A percentile compares a stretch with the other conserved stretches of the same genome.
Evolutionary conservation across 2,113 vertebrate species (phyloP).

Genomic region (Centropristis striata): DNA sequence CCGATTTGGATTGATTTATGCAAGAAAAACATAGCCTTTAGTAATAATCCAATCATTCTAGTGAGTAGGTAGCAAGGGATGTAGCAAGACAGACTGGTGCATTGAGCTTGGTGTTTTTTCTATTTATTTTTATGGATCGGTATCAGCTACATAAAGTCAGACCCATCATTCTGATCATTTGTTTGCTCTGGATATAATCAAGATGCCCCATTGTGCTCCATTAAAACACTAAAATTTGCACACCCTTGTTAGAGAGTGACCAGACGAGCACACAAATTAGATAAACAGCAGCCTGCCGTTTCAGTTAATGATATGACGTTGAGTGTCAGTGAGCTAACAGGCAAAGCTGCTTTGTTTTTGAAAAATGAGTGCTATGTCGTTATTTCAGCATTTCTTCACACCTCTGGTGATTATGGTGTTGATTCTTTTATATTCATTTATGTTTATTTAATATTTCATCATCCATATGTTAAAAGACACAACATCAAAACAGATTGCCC

Average conservation of each 20-base stretch:
- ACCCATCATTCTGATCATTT: background rate
- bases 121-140: background rate
- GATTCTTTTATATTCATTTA: background rate
- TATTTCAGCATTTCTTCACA: background rate
- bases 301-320: background rate
- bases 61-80: background rate
- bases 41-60: background rate
- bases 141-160: background rate
- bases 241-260: background rate
- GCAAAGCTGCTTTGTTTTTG: background rate
- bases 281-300: background rate
- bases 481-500: background rate
- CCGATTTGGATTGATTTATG: background rate
- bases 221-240: background rate
- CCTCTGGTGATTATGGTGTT: background rate
- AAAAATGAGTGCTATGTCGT: background rate
- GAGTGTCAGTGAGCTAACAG: background rate
- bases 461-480: background rate
- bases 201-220: constrained; percentile 11
- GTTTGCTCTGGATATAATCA: background rate
- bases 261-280: constrained; percentile 7
- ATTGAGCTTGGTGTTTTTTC: background rate
- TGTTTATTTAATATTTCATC: background rate
- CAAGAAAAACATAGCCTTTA: background rate
- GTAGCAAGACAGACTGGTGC: background rate